Conservation (phyloP, 2,797 vertebrate genomes). For the Carcharodon carcharias region DNA sequence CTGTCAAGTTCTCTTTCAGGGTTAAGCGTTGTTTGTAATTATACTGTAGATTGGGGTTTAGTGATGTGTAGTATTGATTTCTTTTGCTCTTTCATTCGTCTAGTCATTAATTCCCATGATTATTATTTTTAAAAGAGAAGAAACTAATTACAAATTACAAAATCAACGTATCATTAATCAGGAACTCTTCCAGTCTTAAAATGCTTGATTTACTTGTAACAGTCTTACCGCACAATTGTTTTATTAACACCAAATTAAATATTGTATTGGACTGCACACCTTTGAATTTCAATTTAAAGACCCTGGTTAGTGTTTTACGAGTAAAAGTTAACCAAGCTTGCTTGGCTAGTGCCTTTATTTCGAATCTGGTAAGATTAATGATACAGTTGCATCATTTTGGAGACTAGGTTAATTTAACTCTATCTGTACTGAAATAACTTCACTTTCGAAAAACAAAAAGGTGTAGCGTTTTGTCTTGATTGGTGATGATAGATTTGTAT, state of each 20-base stretch:
- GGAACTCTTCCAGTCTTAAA: not conserved
- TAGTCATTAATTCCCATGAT: conserved; percentile 32
- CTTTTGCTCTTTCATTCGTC: not conserved
- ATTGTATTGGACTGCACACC: not conserved
- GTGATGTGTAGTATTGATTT: conserved; percentile 29
- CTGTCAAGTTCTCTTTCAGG: not conserved
- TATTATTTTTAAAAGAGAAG: conserved; percentile 7
- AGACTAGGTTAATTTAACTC: not conserved
- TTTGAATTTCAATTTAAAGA: not conserved
- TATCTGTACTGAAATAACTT: not conserved
- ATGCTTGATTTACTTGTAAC: not conserved
- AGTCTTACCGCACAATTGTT: not conserved
- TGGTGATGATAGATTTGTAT: not conserved
- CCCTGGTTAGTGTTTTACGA: not conserved
- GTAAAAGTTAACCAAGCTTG: not conserved
- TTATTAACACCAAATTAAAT: not conserved
- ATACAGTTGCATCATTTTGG: not conserved
- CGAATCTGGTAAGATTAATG: not conserved
- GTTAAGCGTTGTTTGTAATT: not conserved
- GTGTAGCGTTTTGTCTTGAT: not conserved
- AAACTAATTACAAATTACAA: conserved; percentile 1
- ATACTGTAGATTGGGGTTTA: conserved; percentile 10
- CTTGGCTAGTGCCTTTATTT: not conserved
- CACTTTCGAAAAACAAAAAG: not conserved
- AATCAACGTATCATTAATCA: conserved; percentile 6